Percentiles rank a stretch among this genome's conserved stretches.
Conservation (phyloP, 1,140 invertebrate genomes). For the Steinernema feltiae region DNA sequence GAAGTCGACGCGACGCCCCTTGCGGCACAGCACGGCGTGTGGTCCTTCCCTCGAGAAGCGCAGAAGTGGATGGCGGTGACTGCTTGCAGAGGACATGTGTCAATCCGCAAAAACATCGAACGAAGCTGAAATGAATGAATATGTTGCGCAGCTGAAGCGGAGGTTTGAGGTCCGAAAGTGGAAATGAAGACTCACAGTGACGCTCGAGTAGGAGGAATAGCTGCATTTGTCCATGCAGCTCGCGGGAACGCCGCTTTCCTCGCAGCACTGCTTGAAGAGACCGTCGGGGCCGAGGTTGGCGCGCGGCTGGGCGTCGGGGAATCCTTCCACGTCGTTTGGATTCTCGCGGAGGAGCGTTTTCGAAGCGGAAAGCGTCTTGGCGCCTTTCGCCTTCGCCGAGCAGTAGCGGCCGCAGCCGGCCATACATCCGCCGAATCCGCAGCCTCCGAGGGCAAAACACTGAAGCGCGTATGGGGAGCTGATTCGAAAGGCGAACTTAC, state of each 20-base stretch:
- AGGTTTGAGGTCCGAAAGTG: too few relatives aligned
- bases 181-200: not conserved
- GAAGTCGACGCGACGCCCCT: not conserved
- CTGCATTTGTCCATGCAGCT: slow-evolving; percentile 8
- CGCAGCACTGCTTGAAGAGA: not conserved
- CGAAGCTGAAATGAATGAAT: not conserved
- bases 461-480: not conserved
- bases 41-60: not conserved
- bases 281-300: not conserved
- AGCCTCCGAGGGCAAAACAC: not conserved
- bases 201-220: not conserved
- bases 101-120: not conserved
- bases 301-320: not conserved
- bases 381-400: not conserved
- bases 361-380: slow-evolving; percentile 3
- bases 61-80: slow-evolving; percentile 1
- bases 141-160: not conserved
- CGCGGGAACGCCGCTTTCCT: not conserved
- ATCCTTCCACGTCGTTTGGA: slow-evolving; percentile 4
- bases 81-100: not conserved
- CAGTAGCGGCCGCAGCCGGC: not conserved
- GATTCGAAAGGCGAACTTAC: not conserved
- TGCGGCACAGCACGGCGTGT: not conserved
- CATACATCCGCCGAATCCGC: not conserved
- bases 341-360: not conserved